Evolutionary conservation across 2,797 vertebrate genomes (phyloP).

Genomic region (Lophotriccus pileatus): DNA sequence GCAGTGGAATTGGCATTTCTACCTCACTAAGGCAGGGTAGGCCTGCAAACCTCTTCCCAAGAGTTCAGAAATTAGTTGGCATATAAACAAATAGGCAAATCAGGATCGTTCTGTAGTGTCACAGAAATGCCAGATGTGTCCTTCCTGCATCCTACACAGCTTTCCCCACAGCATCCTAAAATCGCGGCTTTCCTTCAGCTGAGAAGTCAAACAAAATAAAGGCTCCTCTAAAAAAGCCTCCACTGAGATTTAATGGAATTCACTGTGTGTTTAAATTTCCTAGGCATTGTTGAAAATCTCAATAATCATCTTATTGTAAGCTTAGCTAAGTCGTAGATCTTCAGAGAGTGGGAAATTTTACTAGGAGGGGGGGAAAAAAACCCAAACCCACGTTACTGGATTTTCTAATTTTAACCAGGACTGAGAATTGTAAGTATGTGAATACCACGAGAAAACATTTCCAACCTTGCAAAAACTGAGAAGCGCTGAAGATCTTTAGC

Average conservation of each 20-base stretch:
- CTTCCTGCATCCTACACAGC: not conserved
- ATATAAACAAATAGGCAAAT: not conserved
- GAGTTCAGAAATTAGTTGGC: constrained; percentile 16
- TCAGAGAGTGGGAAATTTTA: constrained; percentile 43
- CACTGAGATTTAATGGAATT: constrained; percentile 1
- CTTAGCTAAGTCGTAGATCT: constrained; percentile 4
- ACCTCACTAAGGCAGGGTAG: not conserved
- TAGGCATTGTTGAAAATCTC: constrained; percentile 15
- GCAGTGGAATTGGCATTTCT: constrained; percentile 52
- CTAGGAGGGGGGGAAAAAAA: not conserved
- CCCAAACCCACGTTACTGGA: not conserved
- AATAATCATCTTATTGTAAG: not conserved
- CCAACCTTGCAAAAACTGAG: constrained; percentile 21
- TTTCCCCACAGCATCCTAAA: not conserved
- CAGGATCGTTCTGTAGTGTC: not conserved
- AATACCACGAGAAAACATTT: constrained; percentile 49
- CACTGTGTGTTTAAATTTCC: constrained; percentile 24
- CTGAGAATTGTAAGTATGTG: constrained; percentile 39
- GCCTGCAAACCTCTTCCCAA: constrained; percentile 34
- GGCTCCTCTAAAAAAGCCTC: not conserved
- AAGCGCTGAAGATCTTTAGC: constrained; percentile 13
- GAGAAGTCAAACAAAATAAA: not conserved
- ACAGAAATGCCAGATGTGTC: not conserved
- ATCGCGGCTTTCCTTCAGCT: not conserved
- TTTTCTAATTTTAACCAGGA: constrained; percentile 60